Conservation (phyloP, 1,140 invertebrate genomes). For the Zaprionus davidi region DNA sequence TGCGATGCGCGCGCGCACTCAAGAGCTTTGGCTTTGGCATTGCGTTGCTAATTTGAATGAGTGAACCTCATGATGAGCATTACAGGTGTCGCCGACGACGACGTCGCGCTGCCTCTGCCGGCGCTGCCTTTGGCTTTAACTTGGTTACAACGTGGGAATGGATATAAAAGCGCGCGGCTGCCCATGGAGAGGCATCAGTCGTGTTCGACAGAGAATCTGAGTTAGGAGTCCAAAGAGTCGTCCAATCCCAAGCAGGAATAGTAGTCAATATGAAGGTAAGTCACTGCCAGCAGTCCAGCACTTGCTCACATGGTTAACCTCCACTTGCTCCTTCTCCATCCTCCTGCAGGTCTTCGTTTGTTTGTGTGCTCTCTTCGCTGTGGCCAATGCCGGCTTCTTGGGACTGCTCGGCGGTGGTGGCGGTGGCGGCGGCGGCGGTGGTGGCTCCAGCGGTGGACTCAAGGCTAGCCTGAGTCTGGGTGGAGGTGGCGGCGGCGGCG, state of each 20-base stretch:
- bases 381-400: slow-evolving; percentile 73
- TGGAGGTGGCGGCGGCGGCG: slow-evolving; percentile 47
- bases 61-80: slow-evolving; percentile 15
- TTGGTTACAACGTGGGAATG: slow-evolving; percentile 30
- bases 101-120: background rate
- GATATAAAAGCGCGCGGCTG: slow-evolving; percentile 66
- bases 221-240: slow-evolving; percentile 35
- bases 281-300: background rate
- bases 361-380: slow-evolving; percentile 72
- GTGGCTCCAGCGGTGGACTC: slow-evolving; percentile 32
- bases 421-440: slow-evolving; percentile 49
- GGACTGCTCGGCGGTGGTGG: slow-evolving; percentile 66
- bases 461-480: slow-evolving; percentile 51
- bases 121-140: background rate
- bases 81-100: slow-evolving; percentile 13
- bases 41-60: slow-evolving; percentile 37
- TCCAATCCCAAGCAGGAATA: slow-evolving; percentile 58
- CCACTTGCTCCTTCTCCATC: background rate
- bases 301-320: background rate
- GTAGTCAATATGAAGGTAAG: slow-evolving; percentile 76
- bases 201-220: slow-evolving; percentile 54
- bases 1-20: background rate
- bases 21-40: slow-evolving; percentile 8
- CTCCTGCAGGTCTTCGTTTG: slow-evolving; percentile 67
- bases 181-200: slow-evolving; percentile 63